A percentile compares a stretch with the other conserved stretches of the same genome.
These are phyloP conservation scores for Cosmopolites sordidus DNA, from an alignment of 2,888 invertebrate genomes.

Conservation along the genomic window DNA sequence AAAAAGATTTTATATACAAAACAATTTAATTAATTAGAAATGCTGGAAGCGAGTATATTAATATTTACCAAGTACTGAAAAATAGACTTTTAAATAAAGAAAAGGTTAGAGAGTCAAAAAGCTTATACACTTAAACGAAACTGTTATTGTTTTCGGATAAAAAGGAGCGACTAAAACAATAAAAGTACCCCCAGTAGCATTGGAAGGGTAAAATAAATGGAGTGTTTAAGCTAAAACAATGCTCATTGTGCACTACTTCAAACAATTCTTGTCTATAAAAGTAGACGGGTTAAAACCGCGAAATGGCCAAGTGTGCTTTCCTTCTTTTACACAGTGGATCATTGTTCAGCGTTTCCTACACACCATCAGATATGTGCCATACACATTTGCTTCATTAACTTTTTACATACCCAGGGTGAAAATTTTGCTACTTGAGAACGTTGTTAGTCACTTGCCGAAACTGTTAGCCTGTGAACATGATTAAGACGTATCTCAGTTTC, in stretches of 20 bases:
- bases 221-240: slow-evolving; percentile 37
- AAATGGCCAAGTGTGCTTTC: slow-evolving; percentile 40
- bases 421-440: slow-evolving; percentile 25
- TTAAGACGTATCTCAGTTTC: slow-evolving; percentile 9
- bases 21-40: too few species aligned
- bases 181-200: slow-evolving; percentile 26
- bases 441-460: slow-evolving; percentile 18
- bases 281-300: slow-evolving; percentile 40
- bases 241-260: slow-evolving; percentile 37
- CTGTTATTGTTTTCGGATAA: slow-evolving; percentile 22
- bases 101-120: slow-evolving; percentile 15
- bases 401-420: slow-evolving; percentile 25
- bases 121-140: slow-evolving; percentile 21
- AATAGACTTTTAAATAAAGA: not conserved
- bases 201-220: slow-evolving; percentile 25
- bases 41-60: too few species aligned
- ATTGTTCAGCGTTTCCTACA: slow-evolving; percentile 16
- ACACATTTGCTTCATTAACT: slow-evolving; percentile 25
- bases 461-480: slow-evolving; percentile 2
- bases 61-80: not conserved
- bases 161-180: slow-evolving; percentile 26
- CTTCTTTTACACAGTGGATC: slow-evolving; percentile 22
- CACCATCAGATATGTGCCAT: slow-evolving; percentile 23
- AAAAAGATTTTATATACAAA: too few species aligned
- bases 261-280: slow-evolving; percentile 41